These are phyloP conservation scores for Hyposmocoma kahamanoa DNA, from an alignment of 1,140 invertebrate genomes.

Conservation along the genomic window DNA sequence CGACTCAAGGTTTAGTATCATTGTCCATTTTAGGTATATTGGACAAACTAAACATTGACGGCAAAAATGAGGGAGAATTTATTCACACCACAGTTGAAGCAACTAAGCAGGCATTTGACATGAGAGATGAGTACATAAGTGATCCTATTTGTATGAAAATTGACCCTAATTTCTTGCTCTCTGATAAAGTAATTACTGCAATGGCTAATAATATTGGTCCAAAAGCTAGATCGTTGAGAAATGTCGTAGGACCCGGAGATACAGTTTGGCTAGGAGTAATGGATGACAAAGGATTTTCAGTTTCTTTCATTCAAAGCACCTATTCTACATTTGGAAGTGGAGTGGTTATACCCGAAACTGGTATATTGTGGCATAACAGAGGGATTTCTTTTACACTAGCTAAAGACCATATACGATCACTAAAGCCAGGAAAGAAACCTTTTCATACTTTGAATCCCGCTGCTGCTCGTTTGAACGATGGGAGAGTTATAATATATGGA, in stretches of 20 bases:
- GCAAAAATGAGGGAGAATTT: conserved; percentile 53
- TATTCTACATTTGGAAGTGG: conserved; percentile 52
- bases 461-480: conserved; percentile 47
- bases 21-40: conserved; percentile 50
- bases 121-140: conserved; percentile 53
- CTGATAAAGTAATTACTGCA: conserved; percentile 29
- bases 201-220: conserved; percentile 43
- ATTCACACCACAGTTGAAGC: conserved; percentile 57
- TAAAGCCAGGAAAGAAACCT: conserved; percentile 59
- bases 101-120: conserved; percentile 52
- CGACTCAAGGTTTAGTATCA: conserved; percentile 56
- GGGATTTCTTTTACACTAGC: conserved; percentile 46
- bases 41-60: conserved; percentile 49
- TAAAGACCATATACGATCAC: conserved; percentile 28
- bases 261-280: conserved; percentile 62
- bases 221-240: conserved; percentile 21
- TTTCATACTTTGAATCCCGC: conserved; percentile 58
- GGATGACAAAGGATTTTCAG: conserved; percentile 57
- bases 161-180: conserved; percentile 37
- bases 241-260: conserved; percentile 44
- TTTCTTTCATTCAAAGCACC: conserved; percentile 61
- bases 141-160: conserved; percentile 53
- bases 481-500: conserved; percentile 51
- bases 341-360: conserved; percentile 47
- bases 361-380: conserved; percentile 59